A percentile compares a stretch with the other conserved stretches of the same genome.
Conservation (phyloP, 2,888 invertebrate genomes). For the Caenorhabditis sp. region DNA sequence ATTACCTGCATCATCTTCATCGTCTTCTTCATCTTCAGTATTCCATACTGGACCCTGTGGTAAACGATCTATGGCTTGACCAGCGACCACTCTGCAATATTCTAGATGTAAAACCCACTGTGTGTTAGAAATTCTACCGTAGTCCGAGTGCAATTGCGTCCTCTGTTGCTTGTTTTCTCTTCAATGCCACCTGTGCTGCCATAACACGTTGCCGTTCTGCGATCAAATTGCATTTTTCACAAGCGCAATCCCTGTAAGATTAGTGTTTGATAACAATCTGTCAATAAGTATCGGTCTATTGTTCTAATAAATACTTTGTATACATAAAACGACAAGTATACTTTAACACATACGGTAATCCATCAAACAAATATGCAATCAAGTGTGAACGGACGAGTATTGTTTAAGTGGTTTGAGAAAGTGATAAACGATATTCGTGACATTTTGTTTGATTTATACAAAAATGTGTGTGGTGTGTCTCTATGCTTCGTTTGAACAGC, state of each 20-base stretch:
- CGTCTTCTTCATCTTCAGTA: conserved; percentile 38
- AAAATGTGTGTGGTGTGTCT: not conserved
- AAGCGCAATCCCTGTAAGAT: conserved; percentile 83
- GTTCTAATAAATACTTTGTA: not conserved
- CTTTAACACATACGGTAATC: conserved; percentile 33
- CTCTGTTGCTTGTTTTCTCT: conserved; percentile 69
- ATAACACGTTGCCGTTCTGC: conserved; percentile 96
- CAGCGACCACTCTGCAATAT: conserved; percentile 54
- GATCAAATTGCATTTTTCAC: conserved; percentile 96
- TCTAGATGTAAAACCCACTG: not conserved
- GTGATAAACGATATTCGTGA: conserved; percentile 27
- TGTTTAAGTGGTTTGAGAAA: conserved; percentile 42
- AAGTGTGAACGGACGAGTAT: conserved; percentile 2
- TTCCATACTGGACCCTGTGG: conserved; percentile 89
- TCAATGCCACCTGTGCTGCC: conserved; percentile 82
- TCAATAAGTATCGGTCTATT: not conserved
- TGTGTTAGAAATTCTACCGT: conserved; percentile 31
- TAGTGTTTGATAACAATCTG: not conserved
- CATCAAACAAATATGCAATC: conserved; percentile 15
- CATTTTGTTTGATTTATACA: conserved; percentile 12
- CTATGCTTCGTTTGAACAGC: conserved; percentile 31
- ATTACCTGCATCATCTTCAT: conserved; percentile 35
- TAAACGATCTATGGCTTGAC: conserved; percentile 76
- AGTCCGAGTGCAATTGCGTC: conserved; percentile 69
- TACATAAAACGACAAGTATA: conserved; percentile 8